A percentile compares a stretch with the other conserved stretches of the same genome.
These are phyloP conservation scores for Drosophila melanogaster DNA, from an alignment of 1,140 invertebrate genomes.

Conservation along the genomic window DNA sequence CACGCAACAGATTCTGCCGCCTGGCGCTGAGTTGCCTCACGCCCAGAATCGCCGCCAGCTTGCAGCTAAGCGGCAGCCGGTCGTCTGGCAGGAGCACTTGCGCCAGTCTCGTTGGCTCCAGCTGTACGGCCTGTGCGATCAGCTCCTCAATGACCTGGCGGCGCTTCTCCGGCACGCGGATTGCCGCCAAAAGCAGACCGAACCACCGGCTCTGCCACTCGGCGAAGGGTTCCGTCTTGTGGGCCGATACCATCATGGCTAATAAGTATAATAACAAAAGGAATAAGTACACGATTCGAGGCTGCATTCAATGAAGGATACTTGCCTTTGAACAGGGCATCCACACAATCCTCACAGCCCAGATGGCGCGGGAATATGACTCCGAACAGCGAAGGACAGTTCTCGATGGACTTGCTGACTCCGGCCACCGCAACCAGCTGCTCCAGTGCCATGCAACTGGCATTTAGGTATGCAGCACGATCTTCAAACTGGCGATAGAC, in stretches of 20 bases:
- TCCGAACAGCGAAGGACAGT: constrained; percentile 58
- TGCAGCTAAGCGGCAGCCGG: constrained; percentile 51
- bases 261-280: neutral
- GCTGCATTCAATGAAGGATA: too few relatives aligned
- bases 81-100: constrained; percentile 23
- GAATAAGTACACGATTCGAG: neutral
- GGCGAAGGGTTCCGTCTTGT: constrained; percentile 14
- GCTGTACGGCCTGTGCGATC: constrained; percentile 59
- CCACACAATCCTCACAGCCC: constrained; percentile 67
- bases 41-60: constrained; percentile 58
- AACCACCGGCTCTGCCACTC: constrained; percentile 64
- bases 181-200: constrained; percentile 24
- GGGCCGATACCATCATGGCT: constrained; percentile 54
- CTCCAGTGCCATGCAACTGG: constrained; percentile 60
- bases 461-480: constrained; percentile 21
- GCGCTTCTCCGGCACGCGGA: constrained; percentile 20
- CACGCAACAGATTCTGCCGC: constrained; percentile 34
- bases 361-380: constrained; percentile 55
- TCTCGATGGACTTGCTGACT: constrained; percentile 37
- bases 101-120: constrained; percentile 36
- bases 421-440: constrained; percentile 54
- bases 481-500: constrained; percentile 44
- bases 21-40: constrained; percentile 47
- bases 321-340: constrained; percentile 68
- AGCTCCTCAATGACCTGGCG: constrained; percentile 51